Evolutionary conservation across 2,888 invertebrate genomes (phyloP), one percentile per base, ranked within the genome.

Genomic region (Tanypteryx hageni): DNA sequence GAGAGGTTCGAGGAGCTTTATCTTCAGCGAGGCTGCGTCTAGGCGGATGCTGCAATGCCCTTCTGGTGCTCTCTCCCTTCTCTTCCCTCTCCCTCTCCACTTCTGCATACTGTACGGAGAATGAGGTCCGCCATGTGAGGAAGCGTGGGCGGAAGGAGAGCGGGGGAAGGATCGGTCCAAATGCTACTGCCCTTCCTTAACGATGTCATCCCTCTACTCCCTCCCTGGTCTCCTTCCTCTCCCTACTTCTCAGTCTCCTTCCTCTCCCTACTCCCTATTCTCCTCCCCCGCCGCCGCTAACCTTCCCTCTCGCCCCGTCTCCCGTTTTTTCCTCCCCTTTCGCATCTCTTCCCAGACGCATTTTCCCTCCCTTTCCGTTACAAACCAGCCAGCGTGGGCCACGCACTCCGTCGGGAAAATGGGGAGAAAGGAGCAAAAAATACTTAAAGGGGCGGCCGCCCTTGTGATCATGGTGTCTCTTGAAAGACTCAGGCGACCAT

Each of bases 341-440:
- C 85, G 85, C 59, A 85, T 13, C 85, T 58, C 85, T 85, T 85
- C 58, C n/a, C 85, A 86, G 86, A 86, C 86, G 61, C 14, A 57
- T 85, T 58, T 58, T n/a, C 18, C 58, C 61, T 18, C 14, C 27
- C 31, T 27, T 61, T 27, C 61, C 86, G 11, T 11, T 27, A 22
- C 7, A 4, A 14, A 14, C 59, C 59, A 22, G 11, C 85, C 68
- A 68, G 22, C 13, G 76, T 27, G 27, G 27, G 27, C 22, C 76
- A 14, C 76, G 76, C 76, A 27, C 13, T 76, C 76, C 22, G 76
- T 76, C 9, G 76, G 76, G 76, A 5, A n/a, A 44, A 44, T 44
- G 44, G 44, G 44, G 44, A 44, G 44, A 5, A 44, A 44, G 44
- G 44, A 44, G 76, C 22, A 76, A 76, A 76, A 27, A 76, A 76